Percentiles rank a stretch among this genome's conserved stretches.
Evolutionary conservation across 2,113 vertebrate species (phyloP).

Genomic region (Phainopepla nitens): DNA sequence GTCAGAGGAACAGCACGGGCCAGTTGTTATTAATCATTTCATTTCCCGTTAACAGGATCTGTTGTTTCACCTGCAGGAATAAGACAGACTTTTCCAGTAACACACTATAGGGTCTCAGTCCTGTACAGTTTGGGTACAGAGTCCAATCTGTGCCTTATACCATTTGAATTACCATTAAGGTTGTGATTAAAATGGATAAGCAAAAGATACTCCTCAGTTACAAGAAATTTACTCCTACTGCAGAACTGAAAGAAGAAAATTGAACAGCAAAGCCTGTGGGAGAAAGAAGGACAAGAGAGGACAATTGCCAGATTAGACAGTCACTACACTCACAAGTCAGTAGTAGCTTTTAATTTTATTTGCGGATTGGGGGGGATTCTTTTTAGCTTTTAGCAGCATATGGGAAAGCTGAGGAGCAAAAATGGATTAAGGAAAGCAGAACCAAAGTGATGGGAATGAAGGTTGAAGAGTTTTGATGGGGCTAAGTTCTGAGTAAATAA

Average conservation of each 20-base stretch:
- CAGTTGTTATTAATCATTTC: slow-evolving; percentile 3
- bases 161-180: neutral
- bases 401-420: neutral
- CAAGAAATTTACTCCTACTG: neutral
- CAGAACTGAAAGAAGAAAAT: neutral
- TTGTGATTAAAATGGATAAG: neutral
- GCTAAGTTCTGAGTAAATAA: neutral
- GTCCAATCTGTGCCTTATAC: neutral
- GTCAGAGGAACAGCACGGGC: neutral
- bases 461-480: neutral
- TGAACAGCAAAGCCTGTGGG: neutral
- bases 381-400: neutral
- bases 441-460: neutral
- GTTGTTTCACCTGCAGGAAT: neutral
- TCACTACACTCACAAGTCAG: neutral
- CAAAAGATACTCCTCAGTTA: neutral
- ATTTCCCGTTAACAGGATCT: neutral
- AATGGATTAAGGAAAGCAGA: neutral
- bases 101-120: neutral
- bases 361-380: neutral
- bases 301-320: neutral
- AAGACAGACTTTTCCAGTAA: neutral
- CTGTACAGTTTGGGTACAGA: neutral
- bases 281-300: neutral
- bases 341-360: neutral